These are phyloP conservation scores for Gymnobelideus leadbeateri DNA, from an alignment of 2,113 vertebrate species.

Conservation along the genomic window DNA sequence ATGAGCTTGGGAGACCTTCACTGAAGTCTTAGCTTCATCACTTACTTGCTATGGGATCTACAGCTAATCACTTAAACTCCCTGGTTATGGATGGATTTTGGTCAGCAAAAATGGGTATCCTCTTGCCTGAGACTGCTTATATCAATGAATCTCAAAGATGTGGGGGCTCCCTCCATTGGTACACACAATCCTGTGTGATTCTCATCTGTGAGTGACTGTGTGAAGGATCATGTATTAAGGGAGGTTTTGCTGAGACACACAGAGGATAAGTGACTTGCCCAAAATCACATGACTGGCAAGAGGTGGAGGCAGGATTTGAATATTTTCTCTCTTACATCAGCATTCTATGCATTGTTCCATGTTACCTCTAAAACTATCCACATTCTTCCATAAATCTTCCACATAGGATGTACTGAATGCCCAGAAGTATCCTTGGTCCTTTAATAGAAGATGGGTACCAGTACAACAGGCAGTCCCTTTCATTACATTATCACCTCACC, in stretches of 20 bases:
- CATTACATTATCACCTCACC: neutral
- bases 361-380: neutral
- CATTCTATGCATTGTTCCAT: neutral
- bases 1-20: slow-evolving; percentile 6
- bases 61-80: slow-evolving; percentile 32
- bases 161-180: neutral
- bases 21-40: slow-evolving; percentile 28
- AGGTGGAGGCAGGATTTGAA: neutral
- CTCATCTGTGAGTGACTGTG: neutral
- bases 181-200: neutral
- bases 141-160: neutral
- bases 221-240: neutral
- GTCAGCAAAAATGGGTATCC: slow-evolving; percentile 29
- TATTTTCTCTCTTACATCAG: neutral
- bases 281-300: neutral
- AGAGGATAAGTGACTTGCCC: neutral
- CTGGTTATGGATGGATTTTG: slow-evolving; percentile 35
- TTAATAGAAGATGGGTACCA: neutral
- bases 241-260: neutral
- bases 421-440: neutral
- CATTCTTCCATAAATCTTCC: neutral
- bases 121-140: slow-evolving; percentile 42
- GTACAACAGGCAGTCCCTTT: neutral
- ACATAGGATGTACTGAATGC: neutral
- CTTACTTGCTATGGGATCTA: slow-evolving; percentile 35